Evolutionary conservation across 2,888 invertebrate genomes (phyloP), one percentile per base, ranked within the genome.

Genomic region (Tetramorium bicarinatum): DNA sequence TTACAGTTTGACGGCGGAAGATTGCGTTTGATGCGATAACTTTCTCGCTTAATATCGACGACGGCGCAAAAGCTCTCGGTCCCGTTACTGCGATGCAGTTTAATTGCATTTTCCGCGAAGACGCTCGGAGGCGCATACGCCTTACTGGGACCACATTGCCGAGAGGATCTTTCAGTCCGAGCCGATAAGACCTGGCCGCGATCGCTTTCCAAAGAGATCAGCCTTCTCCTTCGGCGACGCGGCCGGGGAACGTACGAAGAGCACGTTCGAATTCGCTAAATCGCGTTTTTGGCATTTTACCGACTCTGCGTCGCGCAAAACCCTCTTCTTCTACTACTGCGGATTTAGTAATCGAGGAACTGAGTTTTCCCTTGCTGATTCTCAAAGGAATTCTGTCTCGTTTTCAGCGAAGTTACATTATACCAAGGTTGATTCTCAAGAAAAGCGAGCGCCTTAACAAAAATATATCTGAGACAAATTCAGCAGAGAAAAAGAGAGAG

Each of bases 131-230:
- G 76, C 56, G 56, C 34, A 34, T 38, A 79, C 71, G 44, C 9
- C 64, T 71, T 47, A 59, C 44, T 52, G 13, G 15, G 56, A 52
- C 29, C 21, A 59, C 11, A 47, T 47, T 47, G 11, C 56, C 44
- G 21, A 21, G 56, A 47, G 44, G 34, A 71, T 71, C 38, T 34
- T 34, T 76, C 72, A 38, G 44, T 75, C 15, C 18, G 38, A 25
- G 52, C 69, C 76, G 21, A 83, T 41, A 64, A 85, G 75, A 49
- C 81, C 87, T 85, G 56, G 79, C 38, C 34, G 49, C 79, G 75
- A 88, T 85, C 71, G 75, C 29, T 75, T 82, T 44, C 15, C 29
- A 83, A 83, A 82, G 83, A 76, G 84, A 72, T 77, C 66, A 59
- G 49, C 71, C 69, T n/a, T 8, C 18, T 13, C 1, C 9, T 13